These are phyloP conservation scores for Stichodactyla mertensii DNA, from an alignment of 64 coral and sea anemone genomes.

Conservation along the genomic window DNA sequence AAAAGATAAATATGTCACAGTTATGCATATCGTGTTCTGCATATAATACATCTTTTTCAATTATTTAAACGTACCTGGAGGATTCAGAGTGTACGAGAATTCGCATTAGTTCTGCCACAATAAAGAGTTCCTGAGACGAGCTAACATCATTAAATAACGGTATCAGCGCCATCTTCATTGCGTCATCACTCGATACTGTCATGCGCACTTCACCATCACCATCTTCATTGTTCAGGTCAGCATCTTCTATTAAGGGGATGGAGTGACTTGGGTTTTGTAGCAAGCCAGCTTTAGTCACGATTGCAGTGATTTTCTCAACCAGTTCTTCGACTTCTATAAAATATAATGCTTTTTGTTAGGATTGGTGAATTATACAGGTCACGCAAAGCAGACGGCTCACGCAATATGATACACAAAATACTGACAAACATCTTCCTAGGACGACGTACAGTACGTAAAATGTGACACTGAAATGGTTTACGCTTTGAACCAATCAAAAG, in stretches of 20 bases:
- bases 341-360: neutral
- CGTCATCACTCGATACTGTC: conserved; percentile 16
- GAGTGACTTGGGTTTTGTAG: neutral
- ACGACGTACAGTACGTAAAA: too few species aligned
- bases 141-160: conserved; percentile 13
- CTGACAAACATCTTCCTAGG: too few species aligned
- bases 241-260: neutral
- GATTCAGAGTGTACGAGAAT: neutral
- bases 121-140: conserved; percentile 17
- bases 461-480: too few species aligned
- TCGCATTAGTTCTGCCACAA: neutral
- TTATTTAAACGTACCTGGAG: neutral
- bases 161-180: neutral
- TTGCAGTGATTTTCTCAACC: neutral
- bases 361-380: neutral
- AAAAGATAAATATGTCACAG: neutral
- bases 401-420: neutral
- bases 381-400: neutral
- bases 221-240: neutral
- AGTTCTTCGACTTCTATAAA: neutral
- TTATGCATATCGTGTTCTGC: neutral
- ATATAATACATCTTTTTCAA: neutral
- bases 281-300: neutral
- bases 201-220: neutral
- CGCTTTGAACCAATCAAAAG: neutral